phyloP scores from a whole-genome alignment of 2,113 vertebrate species.

The Periophthalmodon schlosseri region DNA sequence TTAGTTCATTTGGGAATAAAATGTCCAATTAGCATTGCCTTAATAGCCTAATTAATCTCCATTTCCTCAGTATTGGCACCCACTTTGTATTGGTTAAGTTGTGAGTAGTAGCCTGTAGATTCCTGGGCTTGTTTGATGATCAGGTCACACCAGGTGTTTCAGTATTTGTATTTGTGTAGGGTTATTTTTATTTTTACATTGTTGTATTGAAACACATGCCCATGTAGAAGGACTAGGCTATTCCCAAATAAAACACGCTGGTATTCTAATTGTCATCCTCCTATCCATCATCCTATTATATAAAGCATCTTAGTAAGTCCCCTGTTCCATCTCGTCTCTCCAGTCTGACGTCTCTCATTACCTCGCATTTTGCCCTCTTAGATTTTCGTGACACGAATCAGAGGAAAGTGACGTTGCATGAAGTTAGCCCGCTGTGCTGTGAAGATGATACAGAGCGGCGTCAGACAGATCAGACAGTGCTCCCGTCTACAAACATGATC shows the following conservation, averaged over 20 bases:
- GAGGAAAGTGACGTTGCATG: constrained; percentile 5
- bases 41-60: too few relatives aligned
- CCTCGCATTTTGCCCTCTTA: not conserved
- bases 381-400: constrained; percentile 3
- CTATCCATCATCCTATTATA: not conserved
- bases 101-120: too few relatives aligned
- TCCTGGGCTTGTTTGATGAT: too few relatives aligned
- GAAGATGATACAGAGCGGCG: constrained; percentile 30
- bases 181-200: too few relatives aligned
- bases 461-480: constrained; percentile 33
- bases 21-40: not conserved
- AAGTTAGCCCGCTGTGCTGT: constrained; percentile 17
- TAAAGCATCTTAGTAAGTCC: not conserved
- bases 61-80: too few relatives aligned
- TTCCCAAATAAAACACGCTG: not conserved
- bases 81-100: too few relatives aligned
- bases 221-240: not conserved
- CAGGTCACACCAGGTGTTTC: too few relatives aligned
- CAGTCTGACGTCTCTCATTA: not conserved
- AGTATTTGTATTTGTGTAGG: too few relatives aligned
- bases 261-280: not conserved
- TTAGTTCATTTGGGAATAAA: not conserved
- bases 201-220: too few relatives aligned
- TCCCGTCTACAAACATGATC: constrained; percentile 38
- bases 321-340: not conserved